phyloP scores from a whole-genome alignment of 2,113 vertebrate species.

The Macroglossus sobrinus region DNA sequence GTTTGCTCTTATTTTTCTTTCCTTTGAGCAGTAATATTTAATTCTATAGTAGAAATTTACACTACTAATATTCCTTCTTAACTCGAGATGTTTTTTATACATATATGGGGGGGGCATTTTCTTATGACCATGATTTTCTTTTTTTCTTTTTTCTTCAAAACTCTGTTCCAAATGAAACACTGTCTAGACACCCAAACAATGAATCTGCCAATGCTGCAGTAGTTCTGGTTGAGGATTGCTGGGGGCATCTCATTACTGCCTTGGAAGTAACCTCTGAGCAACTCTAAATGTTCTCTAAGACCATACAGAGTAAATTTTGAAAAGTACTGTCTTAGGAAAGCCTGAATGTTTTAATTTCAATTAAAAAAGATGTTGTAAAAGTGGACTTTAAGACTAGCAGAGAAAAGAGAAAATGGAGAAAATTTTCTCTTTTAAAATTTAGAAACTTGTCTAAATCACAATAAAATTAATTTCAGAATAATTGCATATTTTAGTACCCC shows the following conservation, averaged over 20 bases:
- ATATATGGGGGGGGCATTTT: neutral
- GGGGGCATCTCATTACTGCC: neutral
- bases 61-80: neutral
- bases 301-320: neutral
- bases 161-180: neutral
- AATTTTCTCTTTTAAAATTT: neutral
- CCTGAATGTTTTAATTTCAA: neutral
- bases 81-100: neutral
- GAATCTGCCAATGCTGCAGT: neutral
- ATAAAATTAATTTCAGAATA: neutral
- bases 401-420: neutral
- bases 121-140: neutral
- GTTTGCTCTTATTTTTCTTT: neutral
- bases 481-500: neutral
- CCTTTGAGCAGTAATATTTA: neutral
- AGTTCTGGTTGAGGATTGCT: neutral
- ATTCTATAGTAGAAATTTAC: neutral
- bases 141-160: neutral
- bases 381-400: neutral
- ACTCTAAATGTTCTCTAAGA: neutral
- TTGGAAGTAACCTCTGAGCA: neutral
- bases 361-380: neutral
- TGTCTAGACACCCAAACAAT: neutral
- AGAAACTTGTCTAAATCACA: neutral
- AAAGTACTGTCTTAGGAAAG: neutral